These are phyloP conservation scores for Candoia aspera DNA, from an alignment of 2,113 vertebrate species.

Conservation along the genomic window DNA sequence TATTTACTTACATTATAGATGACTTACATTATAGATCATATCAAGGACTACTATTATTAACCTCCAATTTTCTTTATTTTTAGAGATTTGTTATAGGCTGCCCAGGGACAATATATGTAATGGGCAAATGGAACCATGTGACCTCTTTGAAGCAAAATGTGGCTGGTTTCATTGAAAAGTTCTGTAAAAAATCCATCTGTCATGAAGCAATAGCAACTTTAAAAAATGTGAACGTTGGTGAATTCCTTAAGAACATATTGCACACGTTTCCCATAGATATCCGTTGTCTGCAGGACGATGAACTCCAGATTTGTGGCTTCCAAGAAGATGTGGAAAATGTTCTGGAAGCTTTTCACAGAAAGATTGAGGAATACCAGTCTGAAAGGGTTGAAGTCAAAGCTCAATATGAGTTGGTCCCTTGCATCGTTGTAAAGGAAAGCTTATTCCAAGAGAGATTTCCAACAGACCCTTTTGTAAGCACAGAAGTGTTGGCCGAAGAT, in stretches of 20 bases:
- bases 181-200: not conserved
- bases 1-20: not conserved
- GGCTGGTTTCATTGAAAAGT: not conserved
- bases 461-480: not conserved
- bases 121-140: not conserved
- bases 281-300: not conserved
- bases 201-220: not conserved
- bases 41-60: not conserved
- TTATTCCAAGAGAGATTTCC: not conserved
- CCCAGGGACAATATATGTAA: not conserved
- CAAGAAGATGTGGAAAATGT: conserved; percentile 12
- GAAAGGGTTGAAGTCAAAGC: not conserved
- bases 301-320: conserved; percentile 1
- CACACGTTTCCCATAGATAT: not conserved
- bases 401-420: not conserved
- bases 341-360: not conserved
- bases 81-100: not conserved
- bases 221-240: not conserved
- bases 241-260: not conserved
- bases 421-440: not conserved
- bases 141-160: not conserved
- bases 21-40: not conserved
- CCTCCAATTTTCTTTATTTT: not conserved
- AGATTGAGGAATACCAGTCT: conserved; percentile 8
- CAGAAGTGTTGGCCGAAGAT: not conserved